Evolutionary conservation across 2,888 invertebrate species (phyloP).

Genomic region (Scaptomyza flava): DNA sequence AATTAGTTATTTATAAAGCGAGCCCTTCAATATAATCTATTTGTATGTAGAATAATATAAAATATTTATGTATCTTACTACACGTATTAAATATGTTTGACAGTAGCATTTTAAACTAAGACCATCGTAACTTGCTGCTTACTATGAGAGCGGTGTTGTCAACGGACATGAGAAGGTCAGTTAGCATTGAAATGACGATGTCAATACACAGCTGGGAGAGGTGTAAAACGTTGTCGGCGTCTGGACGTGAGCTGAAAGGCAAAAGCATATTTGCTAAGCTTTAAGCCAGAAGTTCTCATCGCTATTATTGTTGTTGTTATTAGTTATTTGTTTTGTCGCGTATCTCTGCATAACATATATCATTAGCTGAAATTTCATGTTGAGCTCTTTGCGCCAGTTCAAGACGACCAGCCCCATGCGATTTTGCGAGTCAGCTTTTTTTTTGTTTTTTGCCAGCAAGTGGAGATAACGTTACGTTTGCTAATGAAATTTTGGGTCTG

Average conservation of each 20-base stretch:
- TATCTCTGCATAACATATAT: conserved; percentile 1
- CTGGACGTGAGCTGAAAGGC: conserved; percentile 44
- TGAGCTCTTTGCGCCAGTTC: conserved; percentile 32
- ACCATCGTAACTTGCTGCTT: conserved; percentile 36
- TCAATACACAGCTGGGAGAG: neutral
- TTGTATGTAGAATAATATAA: conserved; percentile 2
- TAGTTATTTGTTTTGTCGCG: neutral
- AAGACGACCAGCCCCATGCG: conserved; percentile 12
- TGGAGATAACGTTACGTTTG: conserved; percentile 50
- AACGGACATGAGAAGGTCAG: conserved; percentile 51
- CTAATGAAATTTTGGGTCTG: conserved; percentile 9
- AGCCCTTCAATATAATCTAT: conserved; percentile 57
- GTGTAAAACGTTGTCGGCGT: neutral
- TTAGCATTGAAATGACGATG: conserved; percentile 15
- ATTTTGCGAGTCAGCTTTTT: conserved; percentile 31
- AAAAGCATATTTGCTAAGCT: conserved; percentile 30
- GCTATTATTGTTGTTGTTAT: neutral
- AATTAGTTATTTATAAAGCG: conserved; percentile 60
- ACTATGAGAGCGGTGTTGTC: conserved; percentile 43
- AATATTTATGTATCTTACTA: conserved; percentile 1
- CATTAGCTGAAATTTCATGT: conserved; percentile 55
- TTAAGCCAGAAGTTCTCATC: conserved; percentile 23
- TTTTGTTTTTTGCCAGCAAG: conserved; percentile 3
- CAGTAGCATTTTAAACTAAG: conserved; percentile 44
- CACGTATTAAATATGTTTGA: conserved; percentile 13